phyloP scores from a whole-genome alignment of 1,140 invertebrate species.

The Callitettix versicolor region DNA sequence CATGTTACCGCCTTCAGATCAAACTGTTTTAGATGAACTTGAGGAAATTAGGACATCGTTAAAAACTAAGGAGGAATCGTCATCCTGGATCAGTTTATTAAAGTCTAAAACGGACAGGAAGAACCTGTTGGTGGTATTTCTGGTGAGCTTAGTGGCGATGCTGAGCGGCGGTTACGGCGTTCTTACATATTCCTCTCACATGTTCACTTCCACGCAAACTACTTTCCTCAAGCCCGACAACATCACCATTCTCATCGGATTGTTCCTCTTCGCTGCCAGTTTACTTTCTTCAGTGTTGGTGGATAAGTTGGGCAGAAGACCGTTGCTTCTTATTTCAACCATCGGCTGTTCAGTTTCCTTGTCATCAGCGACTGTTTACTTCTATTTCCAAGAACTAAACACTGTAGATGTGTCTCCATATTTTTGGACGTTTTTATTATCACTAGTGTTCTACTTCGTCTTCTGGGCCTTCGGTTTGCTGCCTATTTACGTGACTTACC shows the following conservation, averaged over 20 bases:
- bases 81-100: constrained; percentile 39
- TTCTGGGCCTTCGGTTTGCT: constrained; percentile 56
- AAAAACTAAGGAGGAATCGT: constrained; percentile 22
- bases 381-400: constrained; percentile 45
- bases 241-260: constrained; percentile 52
- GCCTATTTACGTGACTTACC: constrained; percentile 57
- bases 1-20: constrained; percentile 31
- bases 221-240: constrained; percentile 37
- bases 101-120: constrained; percentile 44
- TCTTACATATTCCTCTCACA: constrained; percentile 62
- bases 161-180: constrained; percentile 62
- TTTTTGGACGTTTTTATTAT: constrained; percentile 48
- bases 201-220: constrained; percentile 43
- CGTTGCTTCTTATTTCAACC: constrained; percentile 40
- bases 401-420: constrained; percentile 35
- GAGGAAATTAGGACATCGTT: constrained; percentile 16
- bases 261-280: constrained; percentile 52
- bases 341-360: constrained; percentile 28
- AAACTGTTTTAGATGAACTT: constrained; percentile 29
- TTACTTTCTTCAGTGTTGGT: constrained; percentile 50
- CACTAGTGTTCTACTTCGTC: constrained; percentile 55
- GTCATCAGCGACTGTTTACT: constrained; percentile 36
- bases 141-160: constrained; percentile 61
- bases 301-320: constrained; percentile 57
- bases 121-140: constrained; percentile 49